Evolutionary conservation across 2,113 vertebrate species (phyloP).

Genomic region (Cervus canadensis): DNA sequence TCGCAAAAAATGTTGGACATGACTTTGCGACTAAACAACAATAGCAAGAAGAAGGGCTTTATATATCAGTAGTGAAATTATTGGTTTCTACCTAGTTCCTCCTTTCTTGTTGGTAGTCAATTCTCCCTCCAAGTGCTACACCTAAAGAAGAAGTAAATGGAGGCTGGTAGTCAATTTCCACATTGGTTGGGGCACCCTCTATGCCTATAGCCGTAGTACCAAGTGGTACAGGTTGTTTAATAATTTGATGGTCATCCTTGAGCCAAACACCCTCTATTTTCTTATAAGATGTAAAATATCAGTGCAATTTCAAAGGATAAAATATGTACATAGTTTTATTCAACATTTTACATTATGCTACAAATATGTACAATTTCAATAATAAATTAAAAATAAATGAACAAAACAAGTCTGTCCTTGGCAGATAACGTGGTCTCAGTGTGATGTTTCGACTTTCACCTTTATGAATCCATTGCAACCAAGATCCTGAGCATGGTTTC

Average conservation of each 20-base stretch:
- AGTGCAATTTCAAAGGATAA: slow-evolving; percentile 32
- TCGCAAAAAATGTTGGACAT: not conserved
- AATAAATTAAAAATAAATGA: slow-evolving; percentile 73
- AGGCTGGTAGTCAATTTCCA: not conserved
- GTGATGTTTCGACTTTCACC: not conserved
- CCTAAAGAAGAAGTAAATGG: not conserved
- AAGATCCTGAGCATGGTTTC: not conserved
- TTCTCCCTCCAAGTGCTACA: not conserved
- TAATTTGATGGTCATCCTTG: not conserved
- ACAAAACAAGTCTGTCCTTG: not conserved
- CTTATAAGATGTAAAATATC: not conserved
- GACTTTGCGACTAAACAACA: not conserved
- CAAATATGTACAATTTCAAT: slow-evolving; percentile 57
- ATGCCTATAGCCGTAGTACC: rapidly evolving
- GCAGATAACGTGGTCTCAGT: not conserved
- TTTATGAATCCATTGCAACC: not conserved
- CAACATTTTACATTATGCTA: slow-evolving; percentile 45
- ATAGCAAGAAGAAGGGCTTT: not conserved
- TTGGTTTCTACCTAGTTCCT: not conserved
- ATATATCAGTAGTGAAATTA: not conserved
- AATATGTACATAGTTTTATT: slow-evolving; percentile 46
- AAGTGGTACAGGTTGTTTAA: rapidly evolving
- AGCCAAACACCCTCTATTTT: not conserved
- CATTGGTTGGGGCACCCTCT: rapidly evolving
- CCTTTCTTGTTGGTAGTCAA: not conserved